These are phyloP conservation scores for Gryllus longicercus DNA, from an alignment of 2,888 invertebrate genomes.

Conservation along the genomic window DNA sequence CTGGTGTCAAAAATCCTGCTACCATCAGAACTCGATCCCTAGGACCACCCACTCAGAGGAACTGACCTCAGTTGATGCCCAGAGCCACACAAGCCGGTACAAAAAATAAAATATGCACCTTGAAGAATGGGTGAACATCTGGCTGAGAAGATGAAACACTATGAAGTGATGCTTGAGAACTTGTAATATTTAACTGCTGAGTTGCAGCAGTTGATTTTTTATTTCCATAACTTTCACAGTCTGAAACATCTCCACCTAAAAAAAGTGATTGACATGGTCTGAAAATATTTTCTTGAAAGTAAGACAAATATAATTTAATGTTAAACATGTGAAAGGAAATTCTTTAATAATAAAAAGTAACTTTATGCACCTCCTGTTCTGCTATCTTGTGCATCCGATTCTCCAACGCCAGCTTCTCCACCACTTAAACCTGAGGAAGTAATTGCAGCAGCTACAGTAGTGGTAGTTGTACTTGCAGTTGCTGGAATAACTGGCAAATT, in stretches of 20 bases:
- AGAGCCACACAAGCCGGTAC: neutral
- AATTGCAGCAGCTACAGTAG: neutral
- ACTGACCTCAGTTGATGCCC: too few relatives aligned
- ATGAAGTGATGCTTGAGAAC: slow-evolving; percentile 53
- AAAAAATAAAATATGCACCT: slow-evolving; percentile 45
- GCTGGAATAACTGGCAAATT: neutral
- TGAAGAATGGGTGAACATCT: slow-evolving; percentile 58
- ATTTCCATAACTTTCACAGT: slow-evolving; percentile 60
- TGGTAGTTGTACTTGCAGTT: neutral
- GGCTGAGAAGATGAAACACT: slow-evolving; percentile 51
- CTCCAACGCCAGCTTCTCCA: slow-evolving; percentile 28
- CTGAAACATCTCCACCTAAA: slow-evolving; percentile 52
- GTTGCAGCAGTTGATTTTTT: slow-evolving; percentile 50
- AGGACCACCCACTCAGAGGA: too few relatives aligned
- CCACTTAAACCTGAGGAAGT: slow-evolving; percentile 24
- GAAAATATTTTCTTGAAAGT: too few relatives aligned
- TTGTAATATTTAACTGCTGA: slow-evolving; percentile 47
- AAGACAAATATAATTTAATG: too few relatives aligned
- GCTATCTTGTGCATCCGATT: slow-evolving; percentile 30
- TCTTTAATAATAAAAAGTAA: too few relatives aligned
- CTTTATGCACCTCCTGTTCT: slow-evolving; percentile 22
- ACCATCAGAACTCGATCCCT: too few relatives aligned
- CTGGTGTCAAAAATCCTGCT: too few relatives aligned
- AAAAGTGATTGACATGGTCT: neutral
- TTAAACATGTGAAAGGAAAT: too few relatives aligned